Conservation (phyloP, 2,888 invertebrate genomes). For the Cryptocephalus moraei region DNA sequence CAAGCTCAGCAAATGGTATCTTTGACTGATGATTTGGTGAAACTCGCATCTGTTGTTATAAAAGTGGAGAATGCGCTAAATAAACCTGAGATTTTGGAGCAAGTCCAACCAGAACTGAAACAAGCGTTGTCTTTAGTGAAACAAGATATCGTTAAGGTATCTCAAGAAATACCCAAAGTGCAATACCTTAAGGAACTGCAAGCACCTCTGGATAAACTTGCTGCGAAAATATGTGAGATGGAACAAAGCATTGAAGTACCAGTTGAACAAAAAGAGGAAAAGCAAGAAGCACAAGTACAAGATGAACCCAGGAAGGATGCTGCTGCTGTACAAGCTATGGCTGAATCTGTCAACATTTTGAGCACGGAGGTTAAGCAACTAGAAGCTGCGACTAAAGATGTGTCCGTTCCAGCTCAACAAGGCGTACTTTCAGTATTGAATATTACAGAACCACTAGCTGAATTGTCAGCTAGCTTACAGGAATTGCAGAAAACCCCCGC, state of each 20-base stretch:
- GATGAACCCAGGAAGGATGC: too few species aligned
- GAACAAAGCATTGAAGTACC: conserved; percentile 4
- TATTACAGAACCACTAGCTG: conserved; percentile 7
- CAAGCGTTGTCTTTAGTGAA: conserved; percentile 4
- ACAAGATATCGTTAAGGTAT: background rate
- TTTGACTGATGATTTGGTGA: conserved; percentile 8
- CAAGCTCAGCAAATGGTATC: conserved; percentile 8
- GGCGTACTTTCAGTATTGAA: conserved; percentile 12
- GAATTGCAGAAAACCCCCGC: conserved; percentile 4
- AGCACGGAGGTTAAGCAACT: conserved; percentile 1
- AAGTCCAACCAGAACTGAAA: conserved; percentile 7
- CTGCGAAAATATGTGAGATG: conserved; percentile 3
- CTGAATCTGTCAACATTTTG: too few species aligned
- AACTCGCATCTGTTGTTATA: conserved; percentile 7
- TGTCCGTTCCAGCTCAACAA: conserved; percentile 6
- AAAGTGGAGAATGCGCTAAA: conserved; percentile 5
- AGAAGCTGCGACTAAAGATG: conserved; percentile 3
- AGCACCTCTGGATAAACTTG: conserved; percentile 4
- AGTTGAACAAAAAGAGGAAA: background rate
- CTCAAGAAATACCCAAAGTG: background rate
- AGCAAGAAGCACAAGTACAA: background rate
- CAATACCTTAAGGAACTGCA: background rate
- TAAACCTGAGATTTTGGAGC: conserved; percentile 7
- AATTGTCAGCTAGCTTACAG: conserved; percentile 4
- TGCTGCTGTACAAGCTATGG: too few species aligned